Conservation (phyloP, 2,113 vertebrate genomes). For the Callithrix jacchus region DNA sequence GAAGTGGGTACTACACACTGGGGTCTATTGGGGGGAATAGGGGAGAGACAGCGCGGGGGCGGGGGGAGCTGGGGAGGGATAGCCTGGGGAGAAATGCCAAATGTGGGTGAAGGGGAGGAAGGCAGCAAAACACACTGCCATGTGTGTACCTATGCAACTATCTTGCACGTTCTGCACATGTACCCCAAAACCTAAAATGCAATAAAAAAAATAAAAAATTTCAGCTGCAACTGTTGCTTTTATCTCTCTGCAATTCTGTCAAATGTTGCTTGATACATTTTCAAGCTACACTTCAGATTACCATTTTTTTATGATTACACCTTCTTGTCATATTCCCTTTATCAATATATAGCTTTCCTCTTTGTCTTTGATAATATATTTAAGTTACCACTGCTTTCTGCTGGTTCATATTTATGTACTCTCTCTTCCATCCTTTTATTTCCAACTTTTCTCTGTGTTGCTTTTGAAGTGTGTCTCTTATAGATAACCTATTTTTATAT, state of each 20-base stretch:
- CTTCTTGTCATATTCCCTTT: background rate
- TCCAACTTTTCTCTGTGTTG: background rate
- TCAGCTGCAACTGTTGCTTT: background rate
- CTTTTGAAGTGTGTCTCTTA: background rate
- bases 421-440: background rate
- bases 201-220: too few relatives aligned
- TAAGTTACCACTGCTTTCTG: background rate
- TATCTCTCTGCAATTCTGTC: too few relatives aligned
- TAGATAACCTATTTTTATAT: background rate
- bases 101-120: too few relatives aligned
- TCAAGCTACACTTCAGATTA: background rate
- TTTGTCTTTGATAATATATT: background rate
- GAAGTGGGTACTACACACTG: too few relatives aligned
- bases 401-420: background rate
- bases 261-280: background rate
- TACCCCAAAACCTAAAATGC: too few relatives aligned
- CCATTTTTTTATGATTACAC: background rate
- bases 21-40: too few relatives aligned
- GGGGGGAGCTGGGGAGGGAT: too few relatives aligned
- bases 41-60: too few relatives aligned
- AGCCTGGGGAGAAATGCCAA: too few relatives aligned
- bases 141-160: too few relatives aligned
- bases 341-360: background rate
- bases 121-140: too few relatives aligned
- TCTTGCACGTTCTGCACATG: too few relatives aligned